Evolutionary conservation across 2,113 vertebrate genomes (phyloP), one percentile per base, ranked within the genome.

Genomic region (Leucosticte australis): DNA sequence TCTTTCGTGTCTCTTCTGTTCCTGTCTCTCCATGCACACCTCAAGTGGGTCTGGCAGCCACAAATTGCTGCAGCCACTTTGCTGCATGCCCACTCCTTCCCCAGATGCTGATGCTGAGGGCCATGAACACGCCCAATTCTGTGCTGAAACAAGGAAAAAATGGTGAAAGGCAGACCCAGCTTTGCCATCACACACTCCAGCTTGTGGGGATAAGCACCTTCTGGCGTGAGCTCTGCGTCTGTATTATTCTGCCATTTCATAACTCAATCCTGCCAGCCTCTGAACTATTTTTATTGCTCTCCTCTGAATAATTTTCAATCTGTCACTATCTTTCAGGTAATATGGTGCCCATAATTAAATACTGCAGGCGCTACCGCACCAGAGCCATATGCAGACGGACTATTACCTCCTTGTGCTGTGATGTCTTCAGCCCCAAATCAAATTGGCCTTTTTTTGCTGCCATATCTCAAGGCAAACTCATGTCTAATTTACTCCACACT

Each of bases 401-500:
- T 94, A 93, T 95, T 94, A 94, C 94, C 93, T 96, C 53, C 83
- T 86, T 46, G 83, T 8, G 8, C 94, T 95, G 89, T 80, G 94
- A 95, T 94, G 90, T 96, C 85, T 94, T 94, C 90, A 96, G 93
- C 93, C 83, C 90, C 93, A 96, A 95, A 97, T 97, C 94, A 95
- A 97, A 96, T 96, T 82, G 94, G 91, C 74, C 92, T 93, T 95
- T 90, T 94, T 93, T 90, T 90, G 46, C 92, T 94, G 83, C 92
- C 83, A 59, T 96, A 96, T 96, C 96, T 97, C 97, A 97, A 96
- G 97, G 94, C 95, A 97, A 97, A 96, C 93, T 97, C 94, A 81
- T 87, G 89, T 97, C 94, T 96, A 95, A 97, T 95, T 94, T 96
- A 96, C 92, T 95, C 31, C 90, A 56, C 77, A 27, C 90, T 94